These are phyloP conservation scores for Tigriopus japonicus DNA, from an alignment of 1,140 invertebrate species.

Conservation along the genomic window DNA sequence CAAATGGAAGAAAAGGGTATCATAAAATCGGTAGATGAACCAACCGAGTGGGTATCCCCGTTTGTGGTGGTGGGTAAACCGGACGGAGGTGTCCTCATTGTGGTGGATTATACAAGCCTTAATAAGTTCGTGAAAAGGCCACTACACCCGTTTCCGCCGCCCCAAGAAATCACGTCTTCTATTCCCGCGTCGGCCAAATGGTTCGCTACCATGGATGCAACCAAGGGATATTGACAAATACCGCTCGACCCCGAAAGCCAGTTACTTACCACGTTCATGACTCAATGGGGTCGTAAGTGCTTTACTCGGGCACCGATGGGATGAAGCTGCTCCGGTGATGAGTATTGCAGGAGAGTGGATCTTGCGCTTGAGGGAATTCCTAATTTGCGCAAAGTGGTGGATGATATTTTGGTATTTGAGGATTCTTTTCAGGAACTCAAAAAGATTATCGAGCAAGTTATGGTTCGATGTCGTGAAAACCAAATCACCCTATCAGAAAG, in stretches of 20 bases:
- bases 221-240: neutral
- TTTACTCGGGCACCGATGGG: neutral
- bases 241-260: neutral
- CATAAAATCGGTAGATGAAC: neutral
- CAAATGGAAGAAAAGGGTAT: neutral
- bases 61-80: constrained; percentile 21
- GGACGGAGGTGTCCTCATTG: constrained; percentile 10
- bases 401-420: constrained; percentile 15
- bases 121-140: neutral
- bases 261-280: neutral
- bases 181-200: neutral
- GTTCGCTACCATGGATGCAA: neutral
- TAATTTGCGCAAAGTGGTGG: constrained; percentile 11
- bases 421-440: neutral
- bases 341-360: constrained; percentile 15
- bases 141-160: neutral
- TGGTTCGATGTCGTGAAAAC: constrained; percentile 16
- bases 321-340: neutral
- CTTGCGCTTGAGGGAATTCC: constrained; percentile 16
- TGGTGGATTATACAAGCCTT: neutral
- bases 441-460: neutral
- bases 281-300: neutral
- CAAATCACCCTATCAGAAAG: constrained; percentile 19
- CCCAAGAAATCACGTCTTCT: neutral
- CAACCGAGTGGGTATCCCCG: neutral